A percentile compares a stretch with the other conserved stretches of the same genome.
These are phyloP conservation scores for Ibidorhyncha struthersii DNA, from an alignment of 2,113 vertebrate genomes.

Conservation along the genomic window DNA sequence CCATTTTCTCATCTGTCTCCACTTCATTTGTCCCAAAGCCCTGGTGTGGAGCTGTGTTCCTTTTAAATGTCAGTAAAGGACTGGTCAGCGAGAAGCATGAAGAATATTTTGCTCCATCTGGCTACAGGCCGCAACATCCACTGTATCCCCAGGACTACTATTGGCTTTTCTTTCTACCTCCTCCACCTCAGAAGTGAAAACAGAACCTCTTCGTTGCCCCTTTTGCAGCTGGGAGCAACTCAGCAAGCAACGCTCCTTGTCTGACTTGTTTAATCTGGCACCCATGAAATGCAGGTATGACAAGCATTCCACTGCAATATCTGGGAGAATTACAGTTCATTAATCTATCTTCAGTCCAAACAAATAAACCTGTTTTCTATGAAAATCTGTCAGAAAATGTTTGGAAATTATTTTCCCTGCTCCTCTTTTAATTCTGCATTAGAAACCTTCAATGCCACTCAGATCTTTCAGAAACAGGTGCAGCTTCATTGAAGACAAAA, in stretches of 20 bases:
- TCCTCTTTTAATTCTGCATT: neutral
- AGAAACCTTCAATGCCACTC: neutral
- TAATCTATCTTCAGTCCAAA: slow-evolving; percentile 41
- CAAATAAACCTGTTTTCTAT: slow-evolving; percentile 34
- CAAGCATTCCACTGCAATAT: slow-evolving; percentile 21
- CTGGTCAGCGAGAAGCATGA: neutral
- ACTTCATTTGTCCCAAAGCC: neutral
- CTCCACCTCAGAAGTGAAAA: neutral
- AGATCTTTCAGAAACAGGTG: neutral
- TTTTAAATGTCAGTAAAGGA: neutral
- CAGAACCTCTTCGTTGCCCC: neutral
- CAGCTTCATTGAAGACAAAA: neutral
- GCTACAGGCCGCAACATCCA: neutral
- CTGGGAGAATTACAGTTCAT: slow-evolving; percentile 6
- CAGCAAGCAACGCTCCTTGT: neutral
- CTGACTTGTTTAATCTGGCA: slow-evolving; percentile 36
- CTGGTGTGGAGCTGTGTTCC: neutral
- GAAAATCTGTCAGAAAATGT: slow-evolving; percentile 1
- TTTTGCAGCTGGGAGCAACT: neutral
- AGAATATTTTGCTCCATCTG: neutral
- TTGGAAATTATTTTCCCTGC: neutral
- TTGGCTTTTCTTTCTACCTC: neutral
- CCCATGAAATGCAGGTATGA: neutral
- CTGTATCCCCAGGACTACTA: neutral
- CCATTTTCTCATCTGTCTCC: neutral